Percentiles rank a stretch among this genome's conserved stretches.
Evolutionary conservation across 2,797 vertebrate genomes (phyloP).

Genomic region (Hydrophis major): DNA sequence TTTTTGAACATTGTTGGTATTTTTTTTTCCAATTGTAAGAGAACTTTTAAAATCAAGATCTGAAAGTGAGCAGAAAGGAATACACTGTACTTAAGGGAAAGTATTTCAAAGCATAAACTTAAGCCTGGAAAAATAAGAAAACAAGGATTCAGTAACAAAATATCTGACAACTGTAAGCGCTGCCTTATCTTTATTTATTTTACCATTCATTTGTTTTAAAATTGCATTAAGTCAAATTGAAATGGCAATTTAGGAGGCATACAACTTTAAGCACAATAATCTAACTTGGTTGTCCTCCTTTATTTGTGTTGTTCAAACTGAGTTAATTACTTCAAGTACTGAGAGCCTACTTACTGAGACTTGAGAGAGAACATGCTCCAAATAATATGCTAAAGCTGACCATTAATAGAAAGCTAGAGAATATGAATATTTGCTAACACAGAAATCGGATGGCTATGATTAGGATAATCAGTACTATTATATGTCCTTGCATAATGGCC

Average conservation of each 20-base stretch:
- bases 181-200: background rate
- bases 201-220: background rate
- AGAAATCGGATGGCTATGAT: background rate
- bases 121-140: background rate
- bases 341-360: background rate
- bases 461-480: background rate
- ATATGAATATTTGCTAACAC: background rate
- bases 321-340: background rate
- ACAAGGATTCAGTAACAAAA: background rate
- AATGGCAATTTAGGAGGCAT: background rate
- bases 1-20: background rate
- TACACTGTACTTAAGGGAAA: background rate
- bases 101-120: background rate
- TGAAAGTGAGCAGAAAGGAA: background rate
- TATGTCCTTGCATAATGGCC: background rate
- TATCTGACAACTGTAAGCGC: background rate
- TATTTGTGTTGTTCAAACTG: background rate
- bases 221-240: background rate
- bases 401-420: background rate
- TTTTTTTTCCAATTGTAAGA: background rate
- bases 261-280: background rate
- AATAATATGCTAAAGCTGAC: background rate
- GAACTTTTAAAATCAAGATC: background rate
- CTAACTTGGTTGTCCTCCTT: background rate
- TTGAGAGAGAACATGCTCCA: background rate